Conservation (phyloP, 2,797 vertebrate species). For the Chloroceryle inda region DNA sequence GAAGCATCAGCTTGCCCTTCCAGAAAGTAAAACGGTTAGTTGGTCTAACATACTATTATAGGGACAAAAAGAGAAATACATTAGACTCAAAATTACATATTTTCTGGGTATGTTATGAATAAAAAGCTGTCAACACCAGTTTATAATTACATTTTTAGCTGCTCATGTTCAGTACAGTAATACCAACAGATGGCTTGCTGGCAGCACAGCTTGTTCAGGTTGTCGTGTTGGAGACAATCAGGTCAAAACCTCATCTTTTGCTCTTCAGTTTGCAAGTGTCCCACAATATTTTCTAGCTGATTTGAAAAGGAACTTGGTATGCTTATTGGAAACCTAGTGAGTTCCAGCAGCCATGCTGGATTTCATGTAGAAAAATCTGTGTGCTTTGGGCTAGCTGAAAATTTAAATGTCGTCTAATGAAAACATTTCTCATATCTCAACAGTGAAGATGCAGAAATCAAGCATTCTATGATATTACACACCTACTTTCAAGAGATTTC, state of each 20-base stretch:
- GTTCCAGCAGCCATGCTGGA: neutral
- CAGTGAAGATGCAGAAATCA: neutral
- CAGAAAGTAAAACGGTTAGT: neutral
- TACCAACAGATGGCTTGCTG: conserved; percentile 16
- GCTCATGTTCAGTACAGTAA: neutral
- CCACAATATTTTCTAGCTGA: neutral
- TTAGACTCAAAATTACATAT: neutral
- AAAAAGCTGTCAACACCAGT: neutral
- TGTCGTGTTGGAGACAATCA: neutral
- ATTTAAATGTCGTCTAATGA: neutral
- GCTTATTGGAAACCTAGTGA: neutral
- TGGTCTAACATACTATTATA: neutral
- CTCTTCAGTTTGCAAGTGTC: neutral
- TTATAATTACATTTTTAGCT: conserved; percentile 35
- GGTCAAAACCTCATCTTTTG: neutral
- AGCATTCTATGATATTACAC: neutral
- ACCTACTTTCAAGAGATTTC: neutral
- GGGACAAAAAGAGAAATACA: neutral
- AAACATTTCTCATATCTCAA: neutral
- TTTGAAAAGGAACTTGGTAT: neutral
- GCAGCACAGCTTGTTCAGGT: neutral
- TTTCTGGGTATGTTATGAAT: neutral
- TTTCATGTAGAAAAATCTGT: neutral
- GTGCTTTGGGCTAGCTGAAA: neutral
- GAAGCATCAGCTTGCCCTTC: neutral